Percentiles rank a stretch among this genome's conserved stretches.
Evolutionary conservation across 2,113 vertebrate species (phyloP).

Genomic region (Datnioides undecimradiatus): DNA sequence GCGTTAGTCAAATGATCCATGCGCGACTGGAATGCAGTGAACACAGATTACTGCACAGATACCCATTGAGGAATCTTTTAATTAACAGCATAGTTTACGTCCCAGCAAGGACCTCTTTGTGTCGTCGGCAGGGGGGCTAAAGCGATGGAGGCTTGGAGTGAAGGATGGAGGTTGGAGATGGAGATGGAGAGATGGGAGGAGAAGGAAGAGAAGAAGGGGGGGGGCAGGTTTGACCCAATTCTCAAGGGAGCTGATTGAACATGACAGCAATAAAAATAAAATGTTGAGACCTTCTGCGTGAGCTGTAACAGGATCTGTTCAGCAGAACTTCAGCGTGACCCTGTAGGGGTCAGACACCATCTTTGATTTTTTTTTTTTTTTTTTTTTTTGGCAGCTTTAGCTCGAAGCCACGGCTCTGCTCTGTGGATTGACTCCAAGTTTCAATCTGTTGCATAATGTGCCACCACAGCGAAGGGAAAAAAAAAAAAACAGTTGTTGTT

Average conservation of each 20-base stretch:
- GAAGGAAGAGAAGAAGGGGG: neutral
- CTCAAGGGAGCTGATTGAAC: conserved; percentile 65
- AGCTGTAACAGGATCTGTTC: conserved; percentile 56
- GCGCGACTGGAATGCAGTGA: conserved; percentile 67
- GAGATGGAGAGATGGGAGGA: conserved; percentile 44
- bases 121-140: conserved; percentile 11
- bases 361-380: conserved; percentile 19
- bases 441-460: conserved; percentile 72
- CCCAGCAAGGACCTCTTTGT: conserved; percentile 68
- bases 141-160: conserved; percentile 24
- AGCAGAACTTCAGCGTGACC: conserved; percentile 55
- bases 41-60: conserved; percentile 78
- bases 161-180: conserved; percentile 52
- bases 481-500: conserved; percentile 41
- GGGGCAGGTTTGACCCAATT: conserved; percentile 67
- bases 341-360: conserved; percentile 40
- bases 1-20: conserved; percentile 82
- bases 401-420: conserved; percentile 3
- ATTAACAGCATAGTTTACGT: conserved; percentile 80
- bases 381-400: neutral
- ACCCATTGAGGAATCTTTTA: conserved; percentile 83
- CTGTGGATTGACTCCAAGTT: conserved; percentile 56
- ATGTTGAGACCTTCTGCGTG: conserved; percentile 52
- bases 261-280: conserved; percentile 70
- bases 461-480: conserved; percentile 21